Evolutionary conservation across 2,888 invertebrate genomes (phyloP).

Genomic region (Colostygia pectinataria): DNA sequence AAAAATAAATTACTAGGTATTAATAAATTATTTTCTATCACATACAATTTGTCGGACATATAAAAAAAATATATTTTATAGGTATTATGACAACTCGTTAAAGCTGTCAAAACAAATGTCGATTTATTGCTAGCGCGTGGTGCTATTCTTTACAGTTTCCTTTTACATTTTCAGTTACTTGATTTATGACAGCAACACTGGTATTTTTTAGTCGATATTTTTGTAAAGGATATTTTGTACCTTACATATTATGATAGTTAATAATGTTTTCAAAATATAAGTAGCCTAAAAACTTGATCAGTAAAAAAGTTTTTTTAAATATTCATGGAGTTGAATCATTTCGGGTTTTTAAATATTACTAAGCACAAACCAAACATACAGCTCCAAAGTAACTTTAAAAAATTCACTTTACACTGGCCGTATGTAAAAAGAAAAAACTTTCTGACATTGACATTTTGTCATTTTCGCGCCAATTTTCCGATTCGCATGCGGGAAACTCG

Average conservation of each 20-base stretch:
- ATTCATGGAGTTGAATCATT: slow-evolving; percentile 11
- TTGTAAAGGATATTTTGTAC: too few species aligned
- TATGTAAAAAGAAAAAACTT: slow-evolving; percentile 36
- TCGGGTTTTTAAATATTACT: slow-evolving; percentile 1
- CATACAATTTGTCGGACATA: slow-evolving; percentile 14
- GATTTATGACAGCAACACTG: too few species aligned
- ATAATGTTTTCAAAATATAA: too few species aligned
- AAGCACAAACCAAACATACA: slow-evolving; percentile 23
- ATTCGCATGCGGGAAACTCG: slow-evolving; percentile 58
- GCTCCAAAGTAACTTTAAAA: slow-evolving; percentile 13
- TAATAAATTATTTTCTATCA: slow-evolving; percentile 9
- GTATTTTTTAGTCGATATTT: too few species aligned
- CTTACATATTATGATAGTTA: too few species aligned
- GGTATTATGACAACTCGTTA: slow-evolving; percentile 30
- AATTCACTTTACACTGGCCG: slow-evolving; percentile 37
- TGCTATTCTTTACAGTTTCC: neutral
- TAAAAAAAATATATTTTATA: slow-evolving; percentile 27
- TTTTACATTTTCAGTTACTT: neutral
- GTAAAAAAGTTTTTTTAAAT: neutral
- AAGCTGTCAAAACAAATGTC: slow-evolving; percentile 38
- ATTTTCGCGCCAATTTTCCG: slow-evolving; percentile 82
- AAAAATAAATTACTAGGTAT: too few species aligned
- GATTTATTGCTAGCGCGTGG: slow-evolving; percentile 16
- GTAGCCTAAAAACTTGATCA: too few species aligned
- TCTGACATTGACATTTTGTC: slow-evolving; percentile 61